These are phyloP conservation scores for Pedionomus torquatus DNA, from an alignment of 2,113 vertebrate species.

Conservation along the genomic window DNA sequence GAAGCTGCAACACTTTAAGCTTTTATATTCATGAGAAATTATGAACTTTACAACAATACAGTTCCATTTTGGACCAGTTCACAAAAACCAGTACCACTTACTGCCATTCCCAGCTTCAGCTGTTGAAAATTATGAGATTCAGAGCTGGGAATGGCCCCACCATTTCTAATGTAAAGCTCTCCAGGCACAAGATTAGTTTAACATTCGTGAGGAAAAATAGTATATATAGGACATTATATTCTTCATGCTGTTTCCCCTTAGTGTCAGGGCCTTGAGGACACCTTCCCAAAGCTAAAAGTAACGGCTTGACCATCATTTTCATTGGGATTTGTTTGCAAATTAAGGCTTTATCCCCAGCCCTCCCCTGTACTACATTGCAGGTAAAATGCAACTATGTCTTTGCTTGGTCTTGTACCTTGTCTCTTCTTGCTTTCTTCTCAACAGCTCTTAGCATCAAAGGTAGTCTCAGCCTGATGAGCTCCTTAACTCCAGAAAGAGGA, in stretches of 20 bases:
- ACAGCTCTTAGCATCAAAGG: not conserved
- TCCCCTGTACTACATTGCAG: fast-evolving
- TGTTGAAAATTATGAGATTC: not conserved
- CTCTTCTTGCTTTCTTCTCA: not conserved
- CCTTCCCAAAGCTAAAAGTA: not conserved
- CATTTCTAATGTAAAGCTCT: not conserved
- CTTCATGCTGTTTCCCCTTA: not conserved
- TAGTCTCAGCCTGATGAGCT: not conserved
- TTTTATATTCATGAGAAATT: not conserved
- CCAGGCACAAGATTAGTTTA: not conserved
- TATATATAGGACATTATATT: not conserved
- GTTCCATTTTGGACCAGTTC: not conserved
- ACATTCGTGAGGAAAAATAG: not conserved
- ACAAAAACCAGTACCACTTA: not conserved
- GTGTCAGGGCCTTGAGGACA: not conserved
- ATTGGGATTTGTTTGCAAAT: not conserved
- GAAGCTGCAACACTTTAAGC: not conserved
- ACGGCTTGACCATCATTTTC: not conserved
- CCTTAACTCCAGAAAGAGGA: not conserved
- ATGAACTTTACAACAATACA: not conserved
- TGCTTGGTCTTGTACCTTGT: not conserved
- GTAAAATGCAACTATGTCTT: not conserved
- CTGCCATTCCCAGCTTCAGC: not conserved
- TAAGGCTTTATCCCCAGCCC: not conserved
- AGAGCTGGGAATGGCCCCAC: not conserved